A percentile compares a stretch with the other conserved stretches of the same genome.
phyloP scores from a whole-genome alignment of 2,113 vertebrate species.

The Mormyrus lacerda region DNA sequence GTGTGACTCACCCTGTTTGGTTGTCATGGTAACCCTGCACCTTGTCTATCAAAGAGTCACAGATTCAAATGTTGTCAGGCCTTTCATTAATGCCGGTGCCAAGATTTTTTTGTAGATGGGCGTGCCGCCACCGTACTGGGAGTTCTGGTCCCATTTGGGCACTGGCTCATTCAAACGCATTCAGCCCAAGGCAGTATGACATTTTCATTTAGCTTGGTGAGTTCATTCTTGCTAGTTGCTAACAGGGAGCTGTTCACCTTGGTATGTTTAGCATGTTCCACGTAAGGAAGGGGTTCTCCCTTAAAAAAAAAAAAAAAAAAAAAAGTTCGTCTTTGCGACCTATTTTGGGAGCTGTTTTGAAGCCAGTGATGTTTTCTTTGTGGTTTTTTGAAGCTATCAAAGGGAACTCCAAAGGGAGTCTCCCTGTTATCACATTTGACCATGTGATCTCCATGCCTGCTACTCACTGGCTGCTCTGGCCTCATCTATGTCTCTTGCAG shows the following conservation, averaged over 20 bases:
- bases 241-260: background rate
- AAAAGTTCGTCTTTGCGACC: background rate
- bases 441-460: constrained; percentile 20
- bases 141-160: background rate
- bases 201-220: background rate
- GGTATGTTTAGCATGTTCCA: background rate
- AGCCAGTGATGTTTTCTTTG: background rate
- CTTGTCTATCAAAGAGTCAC: constrained; percentile 31
- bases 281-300: background rate
- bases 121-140: background rate
- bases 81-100: constrained; percentile 38
- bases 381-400: constrained; percentile 20
- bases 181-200: background rate
- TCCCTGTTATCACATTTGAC: constrained; percentile 28
- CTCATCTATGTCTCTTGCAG: background rate
- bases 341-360: background rate
- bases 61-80: constrained; percentile 19
- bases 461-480: background rate
- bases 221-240: background rate
- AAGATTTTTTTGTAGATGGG: background rate
- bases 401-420: constrained; percentile 30
- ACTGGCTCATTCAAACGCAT: background rate
- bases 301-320: background rate
- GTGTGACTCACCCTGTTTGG: constrained; percentile 43
- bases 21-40: constrained; percentile 40